A percentile compares a stretch with the other conserved stretches of the same genome.
Conservation (phyloP, 2,113 vertebrate genomes). For the Pangasianodon hypophthalmus region DNA sequence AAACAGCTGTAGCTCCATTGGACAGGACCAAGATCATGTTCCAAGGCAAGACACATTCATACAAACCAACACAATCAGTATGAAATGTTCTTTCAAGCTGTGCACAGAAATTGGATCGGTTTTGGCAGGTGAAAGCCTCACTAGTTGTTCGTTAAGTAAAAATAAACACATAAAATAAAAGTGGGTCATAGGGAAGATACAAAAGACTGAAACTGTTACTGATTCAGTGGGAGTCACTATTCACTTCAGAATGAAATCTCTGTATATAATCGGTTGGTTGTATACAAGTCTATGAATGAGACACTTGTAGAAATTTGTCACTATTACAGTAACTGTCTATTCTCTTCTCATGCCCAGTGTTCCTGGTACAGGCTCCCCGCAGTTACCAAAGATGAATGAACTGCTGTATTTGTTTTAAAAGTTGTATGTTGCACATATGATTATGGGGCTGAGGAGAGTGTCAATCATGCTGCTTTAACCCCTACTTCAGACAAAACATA, state of each 20-base stretch:
- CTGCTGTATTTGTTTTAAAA: slow-evolving; percentile 13
- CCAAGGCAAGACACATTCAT: slow-evolving; percentile 79
- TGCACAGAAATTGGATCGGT: background rate
- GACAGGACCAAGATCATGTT: slow-evolving; percentile 99
- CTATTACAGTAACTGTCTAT: background rate
- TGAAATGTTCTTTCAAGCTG: background rate
- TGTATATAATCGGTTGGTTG: background rate
- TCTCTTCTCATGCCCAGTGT: background rate
- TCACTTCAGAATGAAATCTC: background rate
- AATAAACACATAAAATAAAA: background rate
- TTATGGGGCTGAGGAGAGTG: background rate
- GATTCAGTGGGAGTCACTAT: background rate
- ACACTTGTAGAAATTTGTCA: background rate
- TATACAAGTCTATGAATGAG: background rate
- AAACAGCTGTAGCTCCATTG: slow-evolving; percentile 92
- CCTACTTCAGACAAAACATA: background rate
- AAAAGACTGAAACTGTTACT: background rate
- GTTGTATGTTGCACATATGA: background rate
- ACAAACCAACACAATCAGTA: background rate
- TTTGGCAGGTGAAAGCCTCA: background rate
- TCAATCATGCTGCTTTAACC: background rate
- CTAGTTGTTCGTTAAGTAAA: background rate
- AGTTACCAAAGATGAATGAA: background rate
- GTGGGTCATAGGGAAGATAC: background rate
- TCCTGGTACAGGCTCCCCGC: background rate